Evolutionary conservation across 2,113 vertebrate species (phyloP).

Genomic region (Phrynosoma blainvillii): DNA sequence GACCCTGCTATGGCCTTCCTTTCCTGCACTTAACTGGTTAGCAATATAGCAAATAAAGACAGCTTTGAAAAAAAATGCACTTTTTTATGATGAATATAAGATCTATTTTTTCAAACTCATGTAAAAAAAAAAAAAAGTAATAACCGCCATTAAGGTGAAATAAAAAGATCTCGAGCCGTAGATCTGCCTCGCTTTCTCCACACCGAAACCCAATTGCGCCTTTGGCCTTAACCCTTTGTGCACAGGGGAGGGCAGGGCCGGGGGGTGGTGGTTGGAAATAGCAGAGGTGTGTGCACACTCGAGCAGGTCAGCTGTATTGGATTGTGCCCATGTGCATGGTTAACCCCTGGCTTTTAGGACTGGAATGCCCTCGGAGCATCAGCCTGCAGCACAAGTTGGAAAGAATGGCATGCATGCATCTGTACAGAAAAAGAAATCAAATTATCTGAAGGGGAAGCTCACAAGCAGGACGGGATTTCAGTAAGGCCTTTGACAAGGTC

Average conservation of each 20-base stretch:
- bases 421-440: no score
- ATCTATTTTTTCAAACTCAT: slow-evolving; percentile 42
- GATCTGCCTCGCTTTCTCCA: slow-evolving; percentile 32
- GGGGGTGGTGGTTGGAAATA: background rate
- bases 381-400: no score
- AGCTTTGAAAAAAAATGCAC: slow-evolving; percentile 32
- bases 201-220: background rate
- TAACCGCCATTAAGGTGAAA: slow-evolving; percentile 9
- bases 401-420: no score
- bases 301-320: no score
- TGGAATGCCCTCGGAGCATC: no score
- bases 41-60: slow-evolving; percentile 37
- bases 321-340: no score
- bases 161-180: slow-evolving; percentile 18
- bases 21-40: slow-evolving; percentile 28
- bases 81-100: slow-evolving; percentile 35
- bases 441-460: no score
- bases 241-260: no score
- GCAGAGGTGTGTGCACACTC: no score
- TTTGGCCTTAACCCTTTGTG: background rate
- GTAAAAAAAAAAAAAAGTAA: slow-evolving; percentile 2
- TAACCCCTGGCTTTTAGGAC: no score
- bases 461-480: no score
- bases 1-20: background rate
- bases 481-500: no score